phyloP scores from a whole-genome alignment of 2,888 invertebrate genomes.

The Plagiodera versicolora region DNA sequence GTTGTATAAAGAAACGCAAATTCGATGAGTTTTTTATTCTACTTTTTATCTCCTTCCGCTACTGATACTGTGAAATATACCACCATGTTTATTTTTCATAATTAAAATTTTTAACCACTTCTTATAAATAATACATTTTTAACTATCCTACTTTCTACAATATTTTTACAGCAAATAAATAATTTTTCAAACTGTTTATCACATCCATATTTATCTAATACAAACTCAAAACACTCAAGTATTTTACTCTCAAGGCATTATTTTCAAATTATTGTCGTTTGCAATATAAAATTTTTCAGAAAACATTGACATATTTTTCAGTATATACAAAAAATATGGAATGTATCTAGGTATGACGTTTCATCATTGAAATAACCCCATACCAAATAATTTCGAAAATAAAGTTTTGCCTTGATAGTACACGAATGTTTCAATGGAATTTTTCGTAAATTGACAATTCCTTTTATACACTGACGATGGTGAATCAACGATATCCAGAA shows the following conservation, averaged over 20 bases:
- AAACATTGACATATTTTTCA: not conserved
- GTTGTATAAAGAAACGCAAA: too few relatives aligned
- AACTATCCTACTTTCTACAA: not conserved
- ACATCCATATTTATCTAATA: conserved; percentile 12
- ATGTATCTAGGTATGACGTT: not conserved
- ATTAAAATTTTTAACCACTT: not conserved
- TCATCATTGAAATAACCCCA: not conserved
- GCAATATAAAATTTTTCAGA: too few relatives aligned
- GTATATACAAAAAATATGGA: not conserved
- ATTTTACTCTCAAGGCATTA: not conserved
- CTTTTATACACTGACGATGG: not conserved
- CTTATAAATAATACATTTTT: not conserved
- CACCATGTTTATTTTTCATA: too few relatives aligned
- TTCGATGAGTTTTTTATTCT: too few relatives aligned
- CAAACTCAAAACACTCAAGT: not conserved
- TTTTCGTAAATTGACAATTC: not conserved
- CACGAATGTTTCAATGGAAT: not conserved
- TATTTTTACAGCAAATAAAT: conserved; percentile 7
- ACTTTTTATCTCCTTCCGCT: too few relatives aligned
- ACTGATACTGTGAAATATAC: too few relatives aligned
- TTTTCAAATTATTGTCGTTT: not conserved
- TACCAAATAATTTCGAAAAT: not conserved
- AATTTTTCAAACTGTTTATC: conserved; percentile 10
- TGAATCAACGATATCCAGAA: not conserved
- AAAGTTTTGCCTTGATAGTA: not conserved